phyloP scores from a whole-genome alignment of 35 echinoderm and acorn worm species.

The Patiria miniata region DNA sequence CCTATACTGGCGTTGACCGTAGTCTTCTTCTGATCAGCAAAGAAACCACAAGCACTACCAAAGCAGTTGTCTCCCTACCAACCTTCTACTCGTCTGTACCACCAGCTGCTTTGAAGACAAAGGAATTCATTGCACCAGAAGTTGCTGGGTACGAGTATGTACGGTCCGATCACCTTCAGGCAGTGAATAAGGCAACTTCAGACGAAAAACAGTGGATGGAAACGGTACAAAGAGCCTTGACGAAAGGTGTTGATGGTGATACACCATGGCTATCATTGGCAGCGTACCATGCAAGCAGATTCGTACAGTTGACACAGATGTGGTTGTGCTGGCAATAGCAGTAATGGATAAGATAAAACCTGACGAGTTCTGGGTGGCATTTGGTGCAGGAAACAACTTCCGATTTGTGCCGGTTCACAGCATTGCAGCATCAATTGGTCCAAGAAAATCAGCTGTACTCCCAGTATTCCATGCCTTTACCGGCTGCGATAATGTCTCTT shows the following conservation, averaged over 20 bases:
- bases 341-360: not conserved
- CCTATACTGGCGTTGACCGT: not conserved
- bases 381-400: constrained; percentile 35
- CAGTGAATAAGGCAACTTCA: not conserved
- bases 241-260: constrained; percentile 1
- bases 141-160: not conserved
- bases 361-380: constrained; percentile 61
- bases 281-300: constrained; percentile 35
- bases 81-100: constrained; percentile 1
- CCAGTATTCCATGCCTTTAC: constrained; percentile 46
- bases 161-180: not conserved
- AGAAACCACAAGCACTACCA: not conserved
- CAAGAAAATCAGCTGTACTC: constrained; percentile 28
- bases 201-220: constrained; percentile 30
- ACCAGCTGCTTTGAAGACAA: constrained; percentile 30
- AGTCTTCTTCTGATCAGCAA: not conserved
- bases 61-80: not conserved
- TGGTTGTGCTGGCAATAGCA: constrained; percentile 19
- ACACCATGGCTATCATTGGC: constrained; percentile 32
- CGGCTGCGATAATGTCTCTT: constrained; percentile 63
- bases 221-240: not conserved
- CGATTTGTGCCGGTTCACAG: constrained; percentile 26
- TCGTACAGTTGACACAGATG: constrained; percentile 47
- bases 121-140: constrained; percentile 8
- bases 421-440: constrained; percentile 29